phyloP scores from a whole-genome alignment of 2,888 invertebrate species.

The Thumatha senex region DNA sequence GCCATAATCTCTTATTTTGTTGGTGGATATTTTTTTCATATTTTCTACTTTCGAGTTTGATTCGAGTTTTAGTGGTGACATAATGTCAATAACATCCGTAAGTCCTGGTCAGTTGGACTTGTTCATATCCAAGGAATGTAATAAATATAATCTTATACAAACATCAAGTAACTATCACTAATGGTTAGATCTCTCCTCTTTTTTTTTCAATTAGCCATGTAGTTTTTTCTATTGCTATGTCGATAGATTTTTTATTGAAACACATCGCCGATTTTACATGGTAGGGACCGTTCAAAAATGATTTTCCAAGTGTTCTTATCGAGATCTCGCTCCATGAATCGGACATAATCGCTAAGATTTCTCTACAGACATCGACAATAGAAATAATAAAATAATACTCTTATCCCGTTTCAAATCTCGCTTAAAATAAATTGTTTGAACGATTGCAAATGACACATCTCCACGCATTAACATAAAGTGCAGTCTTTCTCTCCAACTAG shows the following conservation, averaged over 20 bases:
- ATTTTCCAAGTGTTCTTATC: background rate
- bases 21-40: background rate
- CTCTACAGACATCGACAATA: background rate
- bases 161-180: slow-evolving; percentile 33
- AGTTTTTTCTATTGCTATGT: too few relatives aligned
- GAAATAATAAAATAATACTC: background rate
- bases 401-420: slow-evolving; percentile 16
- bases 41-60: slow-evolving; percentile 17
- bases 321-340: background rate
- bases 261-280: slow-evolving; percentile 6
- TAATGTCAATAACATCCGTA: slow-evolving; percentile 47
- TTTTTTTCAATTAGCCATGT: background rate
- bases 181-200: slow-evolving; percentile 5
- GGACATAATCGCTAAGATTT: background rate
- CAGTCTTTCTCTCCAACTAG: slow-evolving; percentile 19
- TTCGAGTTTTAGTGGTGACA: slow-evolving; percentile 46
- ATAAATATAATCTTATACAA: slow-evolving; percentile 53
- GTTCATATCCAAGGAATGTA: slow-evolving; percentile 59
- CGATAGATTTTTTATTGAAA: slow-evolving; percentile 8
- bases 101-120: slow-evolving; percentile 51
- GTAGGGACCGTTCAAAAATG: background rate
- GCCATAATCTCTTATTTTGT: too few relatives aligned
- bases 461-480: slow-evolving; percentile 26
- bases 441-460: slow-evolving; percentile 19
- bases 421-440: slow-evolving; percentile 12